Evolutionary conservation across 2,113 vertebrate species (phyloP), one percentile per base, ranked within the genome.

Genomic region (Centropristis striata): DNA sequence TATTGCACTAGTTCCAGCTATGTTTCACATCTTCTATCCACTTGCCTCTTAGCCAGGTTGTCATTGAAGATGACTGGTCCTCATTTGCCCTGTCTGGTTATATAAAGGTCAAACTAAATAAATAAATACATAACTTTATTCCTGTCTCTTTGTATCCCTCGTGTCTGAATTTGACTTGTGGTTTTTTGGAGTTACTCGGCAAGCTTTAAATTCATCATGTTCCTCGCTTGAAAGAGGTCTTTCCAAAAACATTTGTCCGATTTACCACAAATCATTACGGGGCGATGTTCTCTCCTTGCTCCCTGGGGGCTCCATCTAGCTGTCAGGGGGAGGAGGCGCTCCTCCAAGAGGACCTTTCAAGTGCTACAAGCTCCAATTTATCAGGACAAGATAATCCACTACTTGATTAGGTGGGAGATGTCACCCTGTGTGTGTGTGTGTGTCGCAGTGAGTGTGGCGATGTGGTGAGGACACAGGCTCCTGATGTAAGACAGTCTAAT

Each of bases 351-450:
- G 91, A 92, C 92, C 93, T 94, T 93, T 94, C 88, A 92, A 23
- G 51, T 92, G 86, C 87, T 88, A 87, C 87, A 58, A 60, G 87
- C 92, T 95, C 92, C 94, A 95, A 93, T 96, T 95, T 95, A 95
- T 92, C 94, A 95, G 92, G 88, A 95, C 93, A 94, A 95, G 92
- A 95, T 95, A 96, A 95, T 94, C 93, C 92, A 88, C 88, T 77
- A 90, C 90, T 96, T 94, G 93, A 94, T 94, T 92, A 95, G 92
- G 92, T 94, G 75, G 90, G 83, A 94, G 92, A 94, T 93, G 93
- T 93, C 92, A 94, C 86, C 82, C 81, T 90, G 79, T 83, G 88
- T 66, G 78, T 92, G 93, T 46, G 54, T 21, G 74, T 78, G 57
- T 68, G 80, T 51, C 13, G 44, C 25, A 36, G 72, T 42, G 68